A percentile compares a stretch with the other conserved stretches of the same genome.
Conservation (phyloP, 2,888 invertebrate species). For the Hirtodrosophila alboralis region DNA sequence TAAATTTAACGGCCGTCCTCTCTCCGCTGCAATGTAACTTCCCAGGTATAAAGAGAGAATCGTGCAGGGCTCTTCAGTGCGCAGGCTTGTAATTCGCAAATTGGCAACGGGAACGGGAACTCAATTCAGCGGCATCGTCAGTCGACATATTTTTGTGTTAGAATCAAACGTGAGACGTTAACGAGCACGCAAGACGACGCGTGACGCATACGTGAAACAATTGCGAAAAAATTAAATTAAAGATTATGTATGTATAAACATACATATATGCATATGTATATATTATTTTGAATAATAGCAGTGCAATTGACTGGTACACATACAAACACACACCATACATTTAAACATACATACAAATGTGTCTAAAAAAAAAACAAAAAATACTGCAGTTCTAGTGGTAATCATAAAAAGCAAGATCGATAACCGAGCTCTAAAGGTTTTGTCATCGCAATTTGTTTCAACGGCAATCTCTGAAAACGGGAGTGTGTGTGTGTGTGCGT, state of each 20-base stretch:
- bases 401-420: constrained; percentile 30
- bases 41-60: constrained; percentile 22
- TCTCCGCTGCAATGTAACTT: constrained; percentile 2
- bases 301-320: constrained; percentile 8
- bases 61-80: constrained; percentile 24
- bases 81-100: constrained; percentile 35
- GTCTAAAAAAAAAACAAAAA: background rate
- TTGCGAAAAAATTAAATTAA: constrained; percentile 25
- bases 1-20: background rate
- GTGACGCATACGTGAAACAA: constrained; percentile 55
- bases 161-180: constrained; percentile 58
- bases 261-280: constrained; percentile 10
- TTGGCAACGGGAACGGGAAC: constrained; percentile 8
- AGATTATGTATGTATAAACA: constrained; percentile 11
- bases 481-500: constrained; percentile 13
- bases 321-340: constrained; percentile 6
- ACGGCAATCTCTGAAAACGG: background rate
- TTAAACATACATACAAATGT: constrained; percentile 3
- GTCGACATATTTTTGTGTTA: constrained; percentile 41
- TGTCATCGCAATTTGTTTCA: constrained; percentile 1
- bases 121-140: constrained; percentile 18
- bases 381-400: constrained; percentile 7
- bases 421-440: constrained; percentile 17
- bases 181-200: constrained; percentile 61
- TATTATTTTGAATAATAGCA: constrained; percentile 26